Percentiles rank a stretch among this genome's conserved stretches.
Conservation (phyloP, 2,113 vertebrate genomes). For the Capreolus pygargus region DNA sequence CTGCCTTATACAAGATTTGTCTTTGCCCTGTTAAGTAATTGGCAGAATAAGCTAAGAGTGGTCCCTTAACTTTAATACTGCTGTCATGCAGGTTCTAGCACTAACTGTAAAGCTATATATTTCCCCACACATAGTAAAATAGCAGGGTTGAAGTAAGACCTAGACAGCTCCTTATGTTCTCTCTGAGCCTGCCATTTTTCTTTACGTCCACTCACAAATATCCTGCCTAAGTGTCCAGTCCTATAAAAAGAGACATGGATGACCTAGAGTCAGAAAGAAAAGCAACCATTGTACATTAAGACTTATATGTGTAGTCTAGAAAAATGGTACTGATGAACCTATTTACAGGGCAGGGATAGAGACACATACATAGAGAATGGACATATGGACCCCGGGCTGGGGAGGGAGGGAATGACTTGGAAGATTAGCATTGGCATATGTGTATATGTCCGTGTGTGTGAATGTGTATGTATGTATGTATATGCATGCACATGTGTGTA, state of each 20-base stretch:
- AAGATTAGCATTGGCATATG: background rate
- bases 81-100: background rate
- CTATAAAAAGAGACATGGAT: background rate
- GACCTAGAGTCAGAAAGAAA: background rate
- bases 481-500: fast-evolving
- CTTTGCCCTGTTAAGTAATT: background rate
- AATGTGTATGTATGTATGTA: too few species aligned
- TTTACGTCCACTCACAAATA: background rate
- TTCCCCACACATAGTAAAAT: background rate
- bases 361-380: background rate
- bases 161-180: background rate
- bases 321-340: background rate
- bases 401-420: background rate
- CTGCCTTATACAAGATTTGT: background rate
- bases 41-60: background rate
- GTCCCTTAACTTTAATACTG: background rate
- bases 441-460: background rate
- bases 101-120: background rate
- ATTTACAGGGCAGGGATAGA: background rate
- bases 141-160: background rate
- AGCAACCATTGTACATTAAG: background rate
- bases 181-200: background rate
- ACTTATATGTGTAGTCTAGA: background rate
- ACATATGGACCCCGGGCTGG: fast-evolving
- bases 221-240: background rate